These are phyloP conservation scores for Augochlorella aurata DNA, from an alignment of 2,888 invertebrate genomes.

Conservation along the genomic window DNA sequence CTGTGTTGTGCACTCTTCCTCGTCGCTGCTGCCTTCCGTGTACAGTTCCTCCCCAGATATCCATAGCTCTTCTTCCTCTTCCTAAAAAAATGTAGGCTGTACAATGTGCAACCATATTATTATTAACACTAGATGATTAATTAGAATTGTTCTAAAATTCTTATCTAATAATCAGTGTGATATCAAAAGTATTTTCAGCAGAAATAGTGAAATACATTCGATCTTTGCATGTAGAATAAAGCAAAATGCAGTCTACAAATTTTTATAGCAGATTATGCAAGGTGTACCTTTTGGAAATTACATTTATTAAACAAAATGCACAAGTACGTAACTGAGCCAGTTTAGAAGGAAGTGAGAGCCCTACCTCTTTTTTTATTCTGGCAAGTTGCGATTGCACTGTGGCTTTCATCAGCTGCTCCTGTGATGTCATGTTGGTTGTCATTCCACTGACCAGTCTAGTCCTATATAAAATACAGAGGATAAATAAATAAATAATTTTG, in stretches of 20 bases:
- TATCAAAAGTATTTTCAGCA: neutral
- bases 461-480: conserved; percentile 21
- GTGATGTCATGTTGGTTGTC: conserved; percentile 23
- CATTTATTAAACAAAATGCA: neutral
- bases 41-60: conserved; percentile 83
- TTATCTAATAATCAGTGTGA: neutral
- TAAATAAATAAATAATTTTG: conserved; percentile 25
- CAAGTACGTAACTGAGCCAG: neutral
- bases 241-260: neutral
- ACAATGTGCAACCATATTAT: conserved; percentile 14
- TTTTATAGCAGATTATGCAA: neutral
- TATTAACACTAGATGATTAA: conserved; percentile 3
- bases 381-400: conserved; percentile 71
- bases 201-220: neutral
- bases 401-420: conserved; percentile 51
- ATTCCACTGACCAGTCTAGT: conserved; percentile 47
- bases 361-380: conserved; percentile 75
- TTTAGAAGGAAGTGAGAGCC: neutral
- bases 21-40: conserved; percentile 82
- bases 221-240: neutral
- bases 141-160: neutral
- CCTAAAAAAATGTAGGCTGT: conserved; percentile 68
- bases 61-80: conserved; percentile 82
- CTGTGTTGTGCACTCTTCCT: conserved; percentile 73
- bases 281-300: neutral